Percentiles rank a stretch among this genome's conserved stretches.
These are phyloP conservation scores for Erythrolamprus reginae DNA, from an alignment of 2,113 vertebrate genomes.

Conservation along the genomic window DNA sequence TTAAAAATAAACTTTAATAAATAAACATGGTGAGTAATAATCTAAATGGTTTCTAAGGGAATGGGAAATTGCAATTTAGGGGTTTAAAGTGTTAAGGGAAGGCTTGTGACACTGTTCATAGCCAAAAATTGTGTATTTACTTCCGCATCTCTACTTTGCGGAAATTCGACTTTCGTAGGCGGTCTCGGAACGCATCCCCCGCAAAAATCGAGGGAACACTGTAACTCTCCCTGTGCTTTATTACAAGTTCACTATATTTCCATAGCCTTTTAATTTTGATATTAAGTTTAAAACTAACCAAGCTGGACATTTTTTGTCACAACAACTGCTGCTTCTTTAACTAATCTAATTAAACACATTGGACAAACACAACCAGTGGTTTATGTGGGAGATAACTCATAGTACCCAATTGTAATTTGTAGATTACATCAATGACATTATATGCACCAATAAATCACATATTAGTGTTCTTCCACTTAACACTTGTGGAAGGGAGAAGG, in stretches of 20 bases:
- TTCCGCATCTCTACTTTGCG: too few relatives aligned
- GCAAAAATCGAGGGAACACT: too few relatives aligned
- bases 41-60: too few relatives aligned
- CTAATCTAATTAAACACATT: background rate
- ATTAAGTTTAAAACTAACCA: background rate
- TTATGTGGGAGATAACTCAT: background rate
- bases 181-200: too few relatives aligned
- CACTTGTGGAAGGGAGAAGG: background rate
- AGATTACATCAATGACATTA: constrained; percentile 11
- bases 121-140: too few relatives aligned
- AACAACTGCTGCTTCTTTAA: background rate
- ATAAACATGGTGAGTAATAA: too few relatives aligned
- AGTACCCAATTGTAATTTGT: background rate
- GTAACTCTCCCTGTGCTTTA: background rate
- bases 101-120: too few relatives aligned
- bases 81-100: too few relatives aligned
- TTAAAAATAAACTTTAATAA: too few relatives aligned
- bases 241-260: background rate
- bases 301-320: background rate
- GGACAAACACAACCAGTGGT: background rate
- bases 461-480: background rate
- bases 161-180: too few relatives aligned
- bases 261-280: background rate
- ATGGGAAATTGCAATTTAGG: too few relatives aligned
- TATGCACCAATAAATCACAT: constrained; percentile 1